Evolutionary conservation across 2,113 vertebrate genomes (phyloP).

Genomic region (Plotosus lineatus): DNA sequence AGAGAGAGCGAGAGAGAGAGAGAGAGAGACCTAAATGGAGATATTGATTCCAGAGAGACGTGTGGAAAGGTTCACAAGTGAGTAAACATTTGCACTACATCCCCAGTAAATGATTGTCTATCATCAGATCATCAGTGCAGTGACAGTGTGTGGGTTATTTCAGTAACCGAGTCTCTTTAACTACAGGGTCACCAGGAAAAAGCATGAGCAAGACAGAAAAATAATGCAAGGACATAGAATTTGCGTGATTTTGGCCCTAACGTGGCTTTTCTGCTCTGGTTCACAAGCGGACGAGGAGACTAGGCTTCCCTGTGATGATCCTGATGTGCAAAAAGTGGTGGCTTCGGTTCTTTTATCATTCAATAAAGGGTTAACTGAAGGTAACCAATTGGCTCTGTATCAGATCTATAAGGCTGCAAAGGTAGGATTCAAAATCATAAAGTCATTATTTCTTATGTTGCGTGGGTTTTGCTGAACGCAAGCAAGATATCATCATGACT

Average conservation of each 20-base stretch:
- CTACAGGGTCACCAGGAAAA: constrained; percentile 29
- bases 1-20: background rate
- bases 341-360: constrained; percentile 31
- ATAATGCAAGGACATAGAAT: constrained; percentile 45
- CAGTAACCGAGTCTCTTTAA: constrained; percentile 17
- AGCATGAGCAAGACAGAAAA: background rate
- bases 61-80: constrained; percentile 4
- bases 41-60: constrained; percentile 44
- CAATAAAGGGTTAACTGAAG: constrained; percentile 45
- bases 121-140: constrained; percentile 7
- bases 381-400: constrained; percentile 54
- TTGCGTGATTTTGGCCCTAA: constrained; percentile 36
- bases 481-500: background rate
- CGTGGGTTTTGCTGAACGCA: background rate
- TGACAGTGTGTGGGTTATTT: constrained; percentile 40
- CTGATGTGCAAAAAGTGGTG: constrained; percentile 35
- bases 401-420: constrained; percentile 51
- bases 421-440: constrained; percentile 34
- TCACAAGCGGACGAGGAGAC: constrained; percentile 13
- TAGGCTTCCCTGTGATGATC: constrained; percentile 50
- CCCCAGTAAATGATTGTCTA: constrained; percentile 15
- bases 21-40: background rate
- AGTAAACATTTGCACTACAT: constrained; percentile 57
- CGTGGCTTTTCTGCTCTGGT: constrained; percentile 35
- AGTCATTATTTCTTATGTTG: background rate